A percentile compares a stretch with the other conserved stretches of the same genome.
Evolutionary conservation across 1,140 invertebrate genomes (phyloP).

Genomic region (Batillaria attramentaria): DNA sequence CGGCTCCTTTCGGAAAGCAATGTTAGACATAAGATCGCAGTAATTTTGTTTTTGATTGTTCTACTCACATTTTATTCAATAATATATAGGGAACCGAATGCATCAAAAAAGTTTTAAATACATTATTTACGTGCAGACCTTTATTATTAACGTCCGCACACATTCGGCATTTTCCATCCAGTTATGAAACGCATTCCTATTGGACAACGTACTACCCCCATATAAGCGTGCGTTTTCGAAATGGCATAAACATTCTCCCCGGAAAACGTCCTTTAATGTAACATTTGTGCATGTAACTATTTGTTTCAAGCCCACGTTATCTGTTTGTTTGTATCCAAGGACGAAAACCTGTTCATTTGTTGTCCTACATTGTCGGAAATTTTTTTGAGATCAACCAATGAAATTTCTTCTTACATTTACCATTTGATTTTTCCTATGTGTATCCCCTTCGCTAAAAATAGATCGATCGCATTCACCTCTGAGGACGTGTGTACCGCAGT

Average conservation of each 20-base stretch:
- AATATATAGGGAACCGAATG: background rate
- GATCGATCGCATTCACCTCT: slow-evolving; percentile 24
- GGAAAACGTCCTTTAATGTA: background rate
- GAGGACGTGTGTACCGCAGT: no score
- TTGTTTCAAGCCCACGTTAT: background rate
- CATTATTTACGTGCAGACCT: background rate
- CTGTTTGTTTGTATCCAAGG: no score
- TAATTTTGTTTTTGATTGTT: background rate
- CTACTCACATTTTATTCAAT: background rate
- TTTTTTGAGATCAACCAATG: slow-evolving; percentile 38
- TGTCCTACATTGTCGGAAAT: no score
- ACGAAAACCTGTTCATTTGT: no score
- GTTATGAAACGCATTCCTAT: background rate
- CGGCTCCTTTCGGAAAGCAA: slow-evolving; percentile 39
- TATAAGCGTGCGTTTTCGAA: background rate
- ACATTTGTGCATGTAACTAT: background rate
- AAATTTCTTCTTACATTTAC: background rate
- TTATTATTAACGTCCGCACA: slow-evolving; percentile 23
- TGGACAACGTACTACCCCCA: background rate
- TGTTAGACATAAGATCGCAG: background rate
- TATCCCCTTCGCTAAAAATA: slow-evolving; percentile 29
- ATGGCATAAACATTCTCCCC: background rate
- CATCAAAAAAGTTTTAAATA: background rate
- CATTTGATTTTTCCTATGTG: background rate
- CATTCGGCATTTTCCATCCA: slow-evolving; percentile 40